A percentile compares a stretch with the other conserved stretches of the same genome.
Evolutionary conservation across 2,797 vertebrate genomes (phyloP).

Genomic region (Lutjanus campechanus): DNA sequence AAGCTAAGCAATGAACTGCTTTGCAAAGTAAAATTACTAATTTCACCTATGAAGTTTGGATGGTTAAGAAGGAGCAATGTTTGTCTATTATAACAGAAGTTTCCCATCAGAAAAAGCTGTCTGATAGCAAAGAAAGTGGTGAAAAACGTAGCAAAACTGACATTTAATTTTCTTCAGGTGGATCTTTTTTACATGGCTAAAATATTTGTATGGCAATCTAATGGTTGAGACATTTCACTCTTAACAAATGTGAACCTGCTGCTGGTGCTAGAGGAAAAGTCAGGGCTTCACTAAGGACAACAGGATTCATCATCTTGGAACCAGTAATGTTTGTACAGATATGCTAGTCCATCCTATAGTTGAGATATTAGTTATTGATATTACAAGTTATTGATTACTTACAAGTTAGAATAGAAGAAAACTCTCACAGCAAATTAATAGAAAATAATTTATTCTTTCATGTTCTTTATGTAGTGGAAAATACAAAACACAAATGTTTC

Average conservation of each 20-base stretch:
- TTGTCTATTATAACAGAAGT: too few relatives aligned
- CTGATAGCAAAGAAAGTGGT: too few relatives aligned
- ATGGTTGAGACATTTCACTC: not conserved
- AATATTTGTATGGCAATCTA: not conserved
- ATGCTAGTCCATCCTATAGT: not conserved
- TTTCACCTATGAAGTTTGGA: too few relatives aligned
- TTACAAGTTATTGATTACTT: not conserved
- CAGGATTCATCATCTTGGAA: not conserved
- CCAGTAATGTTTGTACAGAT: too few relatives aligned
- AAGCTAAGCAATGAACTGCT: too few relatives aligned
- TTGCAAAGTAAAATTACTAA: too few relatives aligned
- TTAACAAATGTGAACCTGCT: not conserved
- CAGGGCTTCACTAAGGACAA: not conserved
- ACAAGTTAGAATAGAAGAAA: not conserved
- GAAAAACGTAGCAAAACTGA: too few relatives aligned
- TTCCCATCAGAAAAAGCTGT: too few relatives aligned
- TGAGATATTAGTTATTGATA: not conserved
- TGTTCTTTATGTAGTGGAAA: constrained; percentile 32
- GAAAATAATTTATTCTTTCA: constrained; percentile 76
- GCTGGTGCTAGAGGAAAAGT: too few relatives aligned
- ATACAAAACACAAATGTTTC: constrained; percentile 52
- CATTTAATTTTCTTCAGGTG: too few relatives aligned
- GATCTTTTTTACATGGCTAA: too few relatives aligned
- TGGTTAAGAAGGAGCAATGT: too few relatives aligned
- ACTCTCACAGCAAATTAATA: not conserved